Conservation (phyloP, 2,888 invertebrate species). For the Protonemura montana region DNA sequence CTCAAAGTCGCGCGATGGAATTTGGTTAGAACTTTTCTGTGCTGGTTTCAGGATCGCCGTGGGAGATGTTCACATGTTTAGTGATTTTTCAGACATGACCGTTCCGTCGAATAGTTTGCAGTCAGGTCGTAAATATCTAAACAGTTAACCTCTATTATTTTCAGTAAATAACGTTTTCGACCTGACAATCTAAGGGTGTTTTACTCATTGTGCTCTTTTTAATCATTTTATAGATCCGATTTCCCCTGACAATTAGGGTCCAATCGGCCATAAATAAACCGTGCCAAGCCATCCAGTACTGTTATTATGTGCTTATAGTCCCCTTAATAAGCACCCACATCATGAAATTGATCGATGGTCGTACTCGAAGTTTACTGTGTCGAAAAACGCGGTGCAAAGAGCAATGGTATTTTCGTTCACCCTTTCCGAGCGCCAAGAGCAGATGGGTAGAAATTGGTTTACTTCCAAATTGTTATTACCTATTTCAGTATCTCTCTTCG, state of each 20-base stretch:
- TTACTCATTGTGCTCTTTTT: not conserved
- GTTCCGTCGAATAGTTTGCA: not conserved
- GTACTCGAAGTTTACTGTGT: not conserved
- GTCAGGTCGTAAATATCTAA: not conserved
- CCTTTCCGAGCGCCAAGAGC: not conserved
- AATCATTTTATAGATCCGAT: slow-evolving; percentile 12
- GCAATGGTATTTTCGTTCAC: slow-evolving; percentile 7
- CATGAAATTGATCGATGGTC: not conserved
- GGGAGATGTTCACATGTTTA: slow-evolving; percentile 12
- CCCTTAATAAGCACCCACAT: slow-evolving; percentile 5
- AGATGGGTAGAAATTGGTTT: not conserved
- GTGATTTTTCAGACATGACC: slow-evolving; percentile 7
- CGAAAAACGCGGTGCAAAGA: not conserved
- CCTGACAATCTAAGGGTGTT: not conserved
- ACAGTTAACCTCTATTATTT: slow-evolving; percentile 7
- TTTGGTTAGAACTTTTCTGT: not conserved
- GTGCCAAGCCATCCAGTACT: not conserved
- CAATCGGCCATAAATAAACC: not conserved
- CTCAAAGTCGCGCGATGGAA: no score
- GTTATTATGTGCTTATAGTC: not conserved
- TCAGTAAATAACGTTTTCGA: not conserved
- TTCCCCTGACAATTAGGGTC: slow-evolving; percentile 7
- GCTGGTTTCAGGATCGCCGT: not conserved
- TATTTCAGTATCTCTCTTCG: not conserved
- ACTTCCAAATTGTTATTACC: slow-evolving; percentile 17